Percentiles rank a stretch among this genome's conserved stretches.
These are phyloP conservation scores for Pionites leucogaster DNA, from an alignment of 2,113 vertebrate species.

Conservation along the genomic window DNA sequence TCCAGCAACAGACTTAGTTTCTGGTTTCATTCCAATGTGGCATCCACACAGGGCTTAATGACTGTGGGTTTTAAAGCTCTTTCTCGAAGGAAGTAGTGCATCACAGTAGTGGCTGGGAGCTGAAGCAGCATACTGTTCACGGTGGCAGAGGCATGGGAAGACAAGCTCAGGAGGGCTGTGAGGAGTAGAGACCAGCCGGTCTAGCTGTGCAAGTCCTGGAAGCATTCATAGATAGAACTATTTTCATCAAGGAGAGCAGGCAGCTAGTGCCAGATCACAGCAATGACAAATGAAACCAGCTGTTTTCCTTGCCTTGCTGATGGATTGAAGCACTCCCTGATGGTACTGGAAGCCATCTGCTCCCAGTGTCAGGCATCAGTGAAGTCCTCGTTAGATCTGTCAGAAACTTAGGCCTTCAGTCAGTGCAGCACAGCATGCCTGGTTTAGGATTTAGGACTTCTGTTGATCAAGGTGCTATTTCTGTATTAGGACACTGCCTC, in stretches of 20 bases:
- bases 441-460: not conserved
- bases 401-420: not conserved
- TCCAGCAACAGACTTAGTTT: not conserved
- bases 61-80: not conserved
- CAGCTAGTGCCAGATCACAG: not conserved
- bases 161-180: not conserved
- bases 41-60: not conserved
- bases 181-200: not conserved
- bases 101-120: not conserved
- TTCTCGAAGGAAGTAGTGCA: not conserved
- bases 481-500: not conserved
- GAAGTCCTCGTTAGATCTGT: not conserved
- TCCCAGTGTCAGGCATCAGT: not conserved
- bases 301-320: not conserved
- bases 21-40: not conserved
- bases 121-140: not conserved
- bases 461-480: not conserved
- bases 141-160: not conserved
- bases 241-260: not conserved
- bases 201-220: not conserved
- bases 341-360: not conserved
- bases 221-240: not conserved
- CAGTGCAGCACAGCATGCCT: not conserved
- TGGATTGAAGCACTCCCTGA: not conserved
- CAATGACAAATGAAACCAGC: not conserved